Base-by-base conservation (phyloP, 2,113 vertebrate genomes). In the Nestor notabilis region DNA sequence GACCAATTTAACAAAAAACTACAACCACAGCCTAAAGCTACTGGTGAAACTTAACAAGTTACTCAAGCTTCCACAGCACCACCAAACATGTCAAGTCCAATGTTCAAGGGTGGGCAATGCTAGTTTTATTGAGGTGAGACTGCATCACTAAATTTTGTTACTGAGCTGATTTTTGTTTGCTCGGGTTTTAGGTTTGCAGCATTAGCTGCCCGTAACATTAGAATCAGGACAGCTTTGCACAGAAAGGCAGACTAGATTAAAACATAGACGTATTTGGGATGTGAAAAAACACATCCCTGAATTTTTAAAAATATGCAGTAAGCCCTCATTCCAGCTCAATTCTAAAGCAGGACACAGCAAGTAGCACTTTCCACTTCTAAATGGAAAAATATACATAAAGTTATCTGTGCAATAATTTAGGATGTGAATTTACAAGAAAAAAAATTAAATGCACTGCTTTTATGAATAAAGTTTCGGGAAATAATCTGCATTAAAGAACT, bases 31-130 rank as follows among this genome's bases (percentile, higher is more conserved):
- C 29, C 10, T 55, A 11, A 75, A 66, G 39, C 43, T 35, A 47
- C 21, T 8, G 27, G 23, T 52, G 68, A 76, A 72, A 68, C 11
- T 17, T 39, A 50, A 28, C 0, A 6, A 63, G 20, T 56, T 52
- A 76, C 35, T 83, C 44, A 52, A 75, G 39, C 16, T 61, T 60
- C 23, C n/a, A 77, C 55, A 71, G 76, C 27, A 69, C 39, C 47
- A 44, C 33, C 75, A 55, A 47, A 47, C 3, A 17, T 46, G 23
- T 49, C 3, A 87, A 71, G 21, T 37, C 7, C 19, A 41, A 8
- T 11, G 0, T 1, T 60, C 47, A 55, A 85, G 25, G 39, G 35
- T 18, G 2, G 4, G 28, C 4, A 2, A 71, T 31, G 35, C 5
- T 41, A 43, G 25, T 47, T 79, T 53, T 35, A 70, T 0, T 53